Evolutionary conservation across 2,797 vertebrate genomes (phyloP).

Genomic region (Myotis vivesi): DNA sequence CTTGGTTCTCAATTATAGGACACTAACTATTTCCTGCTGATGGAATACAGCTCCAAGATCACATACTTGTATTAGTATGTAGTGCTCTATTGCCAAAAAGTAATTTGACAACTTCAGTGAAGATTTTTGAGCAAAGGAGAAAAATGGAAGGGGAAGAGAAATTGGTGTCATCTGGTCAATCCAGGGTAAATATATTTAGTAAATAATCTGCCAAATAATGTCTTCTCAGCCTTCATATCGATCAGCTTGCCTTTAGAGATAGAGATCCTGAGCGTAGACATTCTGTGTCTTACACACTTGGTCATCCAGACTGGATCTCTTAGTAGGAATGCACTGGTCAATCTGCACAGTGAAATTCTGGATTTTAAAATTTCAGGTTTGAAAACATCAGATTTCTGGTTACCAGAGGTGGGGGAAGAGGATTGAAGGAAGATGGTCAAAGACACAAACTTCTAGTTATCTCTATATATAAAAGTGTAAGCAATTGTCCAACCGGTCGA

Average conservation of each 20-base stretch:
- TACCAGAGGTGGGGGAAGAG: neutral
- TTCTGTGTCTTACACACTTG: neutral
- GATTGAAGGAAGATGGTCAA: neutral
- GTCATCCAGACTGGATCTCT: neutral
- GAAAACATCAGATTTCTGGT: neutral
- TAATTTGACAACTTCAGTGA: neutral
- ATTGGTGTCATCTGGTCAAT: neutral
- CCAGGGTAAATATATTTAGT: neutral
- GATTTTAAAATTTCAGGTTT: neutral
- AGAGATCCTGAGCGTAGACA: neutral
- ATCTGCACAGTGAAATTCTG: neutral
- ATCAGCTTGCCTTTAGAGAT: neutral
- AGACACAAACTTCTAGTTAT: neutral
- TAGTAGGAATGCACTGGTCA: neutral
- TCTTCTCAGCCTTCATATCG: neutral
- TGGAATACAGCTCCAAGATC: neutral
- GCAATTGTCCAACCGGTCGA: no score
- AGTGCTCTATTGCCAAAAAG: neutral
- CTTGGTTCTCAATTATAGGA: neutral
- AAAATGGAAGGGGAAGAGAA: neutral
- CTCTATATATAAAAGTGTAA: no score
- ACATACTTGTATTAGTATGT: neutral
- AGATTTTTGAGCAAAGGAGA: constrained; percentile 24
- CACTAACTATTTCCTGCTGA: constrained; percentile 4
- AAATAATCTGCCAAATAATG: neutral